Conservation (phyloP, 2,113 vertebrate genomes). For the Nesospiza acunhae region DNA sequence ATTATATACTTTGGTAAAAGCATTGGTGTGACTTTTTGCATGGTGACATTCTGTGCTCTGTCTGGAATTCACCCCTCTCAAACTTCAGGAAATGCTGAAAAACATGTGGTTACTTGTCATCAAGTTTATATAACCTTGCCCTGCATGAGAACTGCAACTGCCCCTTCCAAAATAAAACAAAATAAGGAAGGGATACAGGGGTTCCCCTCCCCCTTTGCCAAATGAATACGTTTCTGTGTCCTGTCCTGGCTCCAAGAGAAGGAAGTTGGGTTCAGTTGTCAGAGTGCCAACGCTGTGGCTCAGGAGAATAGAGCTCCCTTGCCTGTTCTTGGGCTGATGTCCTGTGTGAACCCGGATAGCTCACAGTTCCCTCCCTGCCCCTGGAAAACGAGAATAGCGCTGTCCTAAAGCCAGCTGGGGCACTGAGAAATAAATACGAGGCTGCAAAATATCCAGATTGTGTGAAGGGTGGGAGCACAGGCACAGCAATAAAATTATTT, state of each 20-base stretch:
- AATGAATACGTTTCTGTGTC: neutral
- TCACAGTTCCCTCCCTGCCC: neutral
- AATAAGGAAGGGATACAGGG: conserved; percentile 19
- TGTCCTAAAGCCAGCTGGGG: neutral
- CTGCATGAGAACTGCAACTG: neutral
- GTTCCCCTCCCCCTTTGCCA: neutral
- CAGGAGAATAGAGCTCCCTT: neutral
- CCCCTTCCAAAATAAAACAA: conserved; percentile 14
- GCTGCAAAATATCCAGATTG: neutral
- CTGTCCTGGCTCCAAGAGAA: neutral
- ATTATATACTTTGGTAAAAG: neutral
- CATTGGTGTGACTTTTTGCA: neutral
- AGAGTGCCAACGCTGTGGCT: neutral
- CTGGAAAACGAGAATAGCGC: neutral
- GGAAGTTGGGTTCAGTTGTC: conserved; percentile 30
- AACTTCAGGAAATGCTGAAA: conserved; percentile 1
- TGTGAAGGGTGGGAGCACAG: neutral
- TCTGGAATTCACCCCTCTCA: conserved; percentile 17
- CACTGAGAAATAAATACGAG: neutral
- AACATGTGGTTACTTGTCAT: neutral
- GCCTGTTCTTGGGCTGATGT: neutral
- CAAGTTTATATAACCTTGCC: conserved; percentile 2
- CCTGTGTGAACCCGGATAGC: neutral
- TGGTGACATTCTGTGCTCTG: neutral
- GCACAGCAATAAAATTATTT: neutral